phyloP scores from a whole-genome alignment of 2,888 invertebrate species.

The Therioaphis trifolii region DNA sequence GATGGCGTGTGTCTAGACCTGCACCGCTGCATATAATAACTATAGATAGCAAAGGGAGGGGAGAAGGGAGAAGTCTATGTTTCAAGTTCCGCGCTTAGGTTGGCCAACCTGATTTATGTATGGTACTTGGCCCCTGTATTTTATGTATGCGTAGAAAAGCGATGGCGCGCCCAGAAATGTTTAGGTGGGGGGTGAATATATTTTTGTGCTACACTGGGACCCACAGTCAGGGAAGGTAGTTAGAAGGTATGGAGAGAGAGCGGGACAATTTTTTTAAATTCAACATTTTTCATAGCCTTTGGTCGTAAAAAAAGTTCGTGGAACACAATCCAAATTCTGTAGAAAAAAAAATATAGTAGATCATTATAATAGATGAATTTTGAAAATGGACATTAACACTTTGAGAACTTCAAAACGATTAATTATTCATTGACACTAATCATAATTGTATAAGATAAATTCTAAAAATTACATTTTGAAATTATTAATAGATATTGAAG shows the following conservation, averaged over 20 bases:
- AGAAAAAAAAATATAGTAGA: not conserved
- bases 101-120: conserved; percentile 61
- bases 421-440: too few relatives aligned
- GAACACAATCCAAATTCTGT: not conserved
- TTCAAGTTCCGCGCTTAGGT: conserved; percentile 57
- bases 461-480: not conserved
- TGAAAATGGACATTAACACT: not conserved
- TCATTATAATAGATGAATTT: not conserved
- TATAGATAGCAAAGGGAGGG: conserved; percentile 36
- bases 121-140: conserved; percentile 62
- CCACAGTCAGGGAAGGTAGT: conserved; percentile 46
- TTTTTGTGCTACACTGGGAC: conserved; percentile 53
- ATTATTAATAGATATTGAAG: not conserved
- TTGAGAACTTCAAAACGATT: not conserved
- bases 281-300: conserved; percentile 29
- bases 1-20: conserved; percentile 18
- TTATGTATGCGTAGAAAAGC: conserved; percentile 63
- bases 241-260: not conserved
- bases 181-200: conserved; percentile 61
- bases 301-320: not conserved
- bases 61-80: conserved; percentile 61
- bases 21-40: not conserved
- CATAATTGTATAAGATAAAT: not conserved
- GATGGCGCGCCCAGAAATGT: conserved; percentile 61
- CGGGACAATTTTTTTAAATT: conserved; percentile 45